Percentiles rank a stretch among this genome's conserved stretches.
phyloP scores from a whole-genome alignment of 2,888 invertebrate genomes.

The Drosophila falleni region DNA sequence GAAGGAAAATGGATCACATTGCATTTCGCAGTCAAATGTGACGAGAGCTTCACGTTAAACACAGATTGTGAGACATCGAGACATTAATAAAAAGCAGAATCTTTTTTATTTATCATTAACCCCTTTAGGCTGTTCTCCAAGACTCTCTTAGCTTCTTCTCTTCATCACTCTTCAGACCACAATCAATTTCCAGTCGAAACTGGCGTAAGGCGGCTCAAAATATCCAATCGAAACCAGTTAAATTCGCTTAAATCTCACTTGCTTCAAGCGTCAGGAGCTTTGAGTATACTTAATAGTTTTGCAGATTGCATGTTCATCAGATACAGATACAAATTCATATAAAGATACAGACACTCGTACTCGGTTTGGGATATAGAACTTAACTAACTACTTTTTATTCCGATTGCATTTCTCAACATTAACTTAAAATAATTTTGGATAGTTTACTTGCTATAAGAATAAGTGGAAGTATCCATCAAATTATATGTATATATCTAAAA shows the following conservation, averaged over 20 bases:
- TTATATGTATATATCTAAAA: neutral
- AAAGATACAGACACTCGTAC: neutral
- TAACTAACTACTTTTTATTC: too few relatives aligned
- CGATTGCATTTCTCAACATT: neutral
- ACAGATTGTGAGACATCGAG: neutral
- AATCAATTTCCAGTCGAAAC: slow-evolving; percentile 74
- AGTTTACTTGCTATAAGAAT: neutral
- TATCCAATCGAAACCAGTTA: slow-evolving; percentile 84
- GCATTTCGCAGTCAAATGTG: neutral
- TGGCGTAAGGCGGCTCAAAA: slow-evolving; percentile 80
- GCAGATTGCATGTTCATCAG: slow-evolving; percentile 28
- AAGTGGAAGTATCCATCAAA: neutral
- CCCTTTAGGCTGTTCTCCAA: slow-evolving; percentile 12
- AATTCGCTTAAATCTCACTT: slow-evolving; percentile 75
- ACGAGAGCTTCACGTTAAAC: neutral
- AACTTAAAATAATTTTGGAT: neutral
- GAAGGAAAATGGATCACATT: slow-evolving; percentile 1
- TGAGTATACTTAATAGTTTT: slow-evolving; percentile 21
- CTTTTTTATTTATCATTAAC: neutral
- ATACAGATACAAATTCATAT: neutral
- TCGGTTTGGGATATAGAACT: too few relatives aligned
- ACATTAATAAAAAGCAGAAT: neutral
- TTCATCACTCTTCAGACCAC: slow-evolving; percentile 15
- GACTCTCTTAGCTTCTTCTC: slow-evolving; percentile 1
- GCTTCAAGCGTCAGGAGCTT: slow-evolving; percentile 47